Conservation (phyloP, 2,113 vertebrate genomes). For the Heterotis niloticus region DNA sequence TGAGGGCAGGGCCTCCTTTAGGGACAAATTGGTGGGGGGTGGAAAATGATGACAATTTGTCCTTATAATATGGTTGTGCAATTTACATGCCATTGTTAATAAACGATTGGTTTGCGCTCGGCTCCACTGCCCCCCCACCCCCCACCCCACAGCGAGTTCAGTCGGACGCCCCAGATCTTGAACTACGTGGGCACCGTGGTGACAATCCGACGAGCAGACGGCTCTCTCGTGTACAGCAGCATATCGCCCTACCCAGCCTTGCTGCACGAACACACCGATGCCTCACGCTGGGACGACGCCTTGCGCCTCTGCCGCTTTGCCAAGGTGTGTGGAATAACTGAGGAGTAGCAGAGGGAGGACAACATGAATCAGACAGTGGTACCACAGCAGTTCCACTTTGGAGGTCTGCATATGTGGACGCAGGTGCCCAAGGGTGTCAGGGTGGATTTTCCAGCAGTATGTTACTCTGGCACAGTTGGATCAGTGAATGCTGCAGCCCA, state of each 20-base stretch:
- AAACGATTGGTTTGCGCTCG: not conserved
- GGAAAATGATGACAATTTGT: not conserved
- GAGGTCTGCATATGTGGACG: no score
- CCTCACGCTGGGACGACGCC: constrained; percentile 82
- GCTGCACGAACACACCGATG: constrained; percentile 73
- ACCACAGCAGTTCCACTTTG: no score
- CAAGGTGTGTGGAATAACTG: constrained; percentile 66
- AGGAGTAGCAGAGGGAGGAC: not conserved
- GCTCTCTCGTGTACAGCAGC: constrained; percentile 77
- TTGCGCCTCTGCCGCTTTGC: constrained; percentile 89
- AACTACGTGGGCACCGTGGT: constrained; percentile 78
- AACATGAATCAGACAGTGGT: not conserved
- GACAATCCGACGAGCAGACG: constrained; percentile 81
- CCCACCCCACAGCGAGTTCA: constrained; percentile 83
- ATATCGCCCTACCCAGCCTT: constrained; percentile 78
- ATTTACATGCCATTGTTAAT: not conserved
- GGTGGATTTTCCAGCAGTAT: no score
- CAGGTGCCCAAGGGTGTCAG: no score
- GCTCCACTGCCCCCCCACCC: constrained; percentile 15
- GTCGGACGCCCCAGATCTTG: constrained; percentile 75
- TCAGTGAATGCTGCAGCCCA: no score
- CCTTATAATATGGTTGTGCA: not conserved
- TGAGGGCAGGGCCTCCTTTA: not conserved
- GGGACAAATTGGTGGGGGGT: not conserved
- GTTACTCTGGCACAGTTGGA: no score